Evolutionary conservation across 2,113 vertebrate species (phyloP).

Genomic region (Rissa tridactyla): DNA sequence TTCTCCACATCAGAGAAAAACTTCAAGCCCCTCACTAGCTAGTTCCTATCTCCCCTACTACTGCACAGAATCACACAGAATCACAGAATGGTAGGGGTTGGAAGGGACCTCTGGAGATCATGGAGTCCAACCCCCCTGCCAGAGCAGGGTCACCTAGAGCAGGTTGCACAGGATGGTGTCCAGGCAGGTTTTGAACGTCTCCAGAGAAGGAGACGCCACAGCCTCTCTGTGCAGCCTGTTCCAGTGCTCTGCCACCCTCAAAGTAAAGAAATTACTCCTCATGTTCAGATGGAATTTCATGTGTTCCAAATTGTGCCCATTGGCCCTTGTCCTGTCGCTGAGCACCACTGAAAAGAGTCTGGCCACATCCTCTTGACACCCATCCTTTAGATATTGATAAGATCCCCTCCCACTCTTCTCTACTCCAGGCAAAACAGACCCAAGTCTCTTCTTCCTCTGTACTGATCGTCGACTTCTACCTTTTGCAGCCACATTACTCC

Average conservation of each 20-base stretch:
- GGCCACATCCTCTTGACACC: not conserved
- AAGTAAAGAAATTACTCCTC: not conserved
- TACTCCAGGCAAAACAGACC: not conserved
- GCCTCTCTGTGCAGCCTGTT: not conserved
- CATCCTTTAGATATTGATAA: not conserved
- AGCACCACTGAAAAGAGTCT: not conserved
- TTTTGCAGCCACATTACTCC: not conserved
- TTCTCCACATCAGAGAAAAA: not conserved
- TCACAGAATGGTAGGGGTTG: not conserved
- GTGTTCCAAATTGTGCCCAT: not conserved
- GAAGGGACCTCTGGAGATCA: not conserved
- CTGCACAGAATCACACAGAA: not conserved
- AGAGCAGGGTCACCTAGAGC: not conserved
- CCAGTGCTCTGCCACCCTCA: not conserved
- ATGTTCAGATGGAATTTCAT: not conserved
- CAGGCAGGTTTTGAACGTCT: not conserved
- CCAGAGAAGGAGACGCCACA: not conserved
- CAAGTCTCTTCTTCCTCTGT: not conserved
- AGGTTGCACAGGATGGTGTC: not conserved
- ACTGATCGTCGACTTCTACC: not conserved
- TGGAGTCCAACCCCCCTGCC: not conserved
- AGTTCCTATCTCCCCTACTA: not conserved
- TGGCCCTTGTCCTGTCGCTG: not conserved
- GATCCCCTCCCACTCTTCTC: not conserved
- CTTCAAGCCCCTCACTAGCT: not conserved